phyloP scores from a whole-genome alignment of 2,888 invertebrate genomes.

The Hylaea fasciaria region DNA sequence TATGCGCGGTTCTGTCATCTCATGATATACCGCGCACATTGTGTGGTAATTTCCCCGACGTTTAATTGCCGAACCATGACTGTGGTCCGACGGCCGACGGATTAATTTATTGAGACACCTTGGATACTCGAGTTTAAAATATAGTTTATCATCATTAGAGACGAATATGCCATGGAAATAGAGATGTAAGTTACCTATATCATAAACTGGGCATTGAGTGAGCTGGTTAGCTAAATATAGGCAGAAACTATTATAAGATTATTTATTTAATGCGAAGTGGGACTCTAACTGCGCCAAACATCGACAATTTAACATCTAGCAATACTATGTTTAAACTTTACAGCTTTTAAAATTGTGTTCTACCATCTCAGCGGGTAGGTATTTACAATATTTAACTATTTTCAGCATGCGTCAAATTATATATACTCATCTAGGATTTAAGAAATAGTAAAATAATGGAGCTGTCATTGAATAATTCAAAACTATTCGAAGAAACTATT shows the following conservation, averaged over 20 bases:
- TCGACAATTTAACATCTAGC: no score
- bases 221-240: not conserved
- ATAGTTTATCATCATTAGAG: constrained; percentile 76
- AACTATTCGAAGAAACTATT: constrained; percentile 9
- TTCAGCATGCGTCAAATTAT: no score
- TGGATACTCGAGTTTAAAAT: constrained; percentile 71
- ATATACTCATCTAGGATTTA: not conserved
- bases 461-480: not conserved
- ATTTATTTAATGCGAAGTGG: no score
- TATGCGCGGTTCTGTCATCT: constrained; percentile 68
- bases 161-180: constrained; percentile 55
- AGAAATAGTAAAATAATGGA: not conserved
- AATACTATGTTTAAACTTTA: no score
- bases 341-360: no score
- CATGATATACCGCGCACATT: constrained; percentile 79
- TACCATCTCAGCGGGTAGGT: no score
- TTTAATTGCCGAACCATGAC: constrained; percentile 77
- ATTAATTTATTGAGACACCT: constrained; percentile 82
- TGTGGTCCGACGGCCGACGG: constrained; percentile 72
- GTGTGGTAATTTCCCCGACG: constrained; percentile 80
- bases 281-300: no score
- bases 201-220: constrained; percentile 39
- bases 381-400: no score
- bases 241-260: not conserved
- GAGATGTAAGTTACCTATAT: constrained; percentile 46